These are phyloP conservation scores for Pantherophis alleghaniensis DNA, from an alignment of 2,797 vertebrate species.

Conservation along the genomic window DNA sequence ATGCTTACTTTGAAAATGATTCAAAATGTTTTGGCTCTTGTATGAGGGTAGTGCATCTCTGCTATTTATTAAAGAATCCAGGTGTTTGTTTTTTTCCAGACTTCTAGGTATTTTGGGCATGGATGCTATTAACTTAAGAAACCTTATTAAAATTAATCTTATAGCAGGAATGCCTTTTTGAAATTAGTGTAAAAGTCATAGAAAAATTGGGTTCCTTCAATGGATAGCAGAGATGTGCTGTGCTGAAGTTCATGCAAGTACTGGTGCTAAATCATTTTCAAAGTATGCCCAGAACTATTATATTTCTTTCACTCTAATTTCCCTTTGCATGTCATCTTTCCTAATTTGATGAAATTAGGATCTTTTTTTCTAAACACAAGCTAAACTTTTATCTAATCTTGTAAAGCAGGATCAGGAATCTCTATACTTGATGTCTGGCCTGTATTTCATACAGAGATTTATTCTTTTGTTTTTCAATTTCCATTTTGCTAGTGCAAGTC, in stretches of 20 bases:
- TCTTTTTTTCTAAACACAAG: neutral
- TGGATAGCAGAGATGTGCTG: neutral
- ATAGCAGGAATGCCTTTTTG: neutral
- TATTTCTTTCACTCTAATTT: neutral
- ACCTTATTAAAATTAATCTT: neutral
- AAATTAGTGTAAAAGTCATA: neutral
- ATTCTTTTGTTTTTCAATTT: conserved; percentile 2
- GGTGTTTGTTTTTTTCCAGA: neutral
- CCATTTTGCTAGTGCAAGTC: neutral
- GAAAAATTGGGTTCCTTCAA: neutral
- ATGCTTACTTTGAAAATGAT: neutral
- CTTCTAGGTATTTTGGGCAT: neutral
- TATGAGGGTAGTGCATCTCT: neutral
- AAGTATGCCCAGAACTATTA: neutral
- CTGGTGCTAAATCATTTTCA: neutral
- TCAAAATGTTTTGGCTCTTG: neutral
- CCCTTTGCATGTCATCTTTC: neutral
- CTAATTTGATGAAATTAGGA: neutral
- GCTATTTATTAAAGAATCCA: neutral
- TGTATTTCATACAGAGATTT: neutral
- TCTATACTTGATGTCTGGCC: neutral
- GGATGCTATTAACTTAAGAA: neutral
- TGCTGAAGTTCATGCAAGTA: neutral
- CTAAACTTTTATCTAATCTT: neutral
- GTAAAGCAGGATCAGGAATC: neutral